Evolutionary conservation across 2,888 invertebrate genomes (phyloP).

Genomic region (Lochmaea crataegi): DNA sequence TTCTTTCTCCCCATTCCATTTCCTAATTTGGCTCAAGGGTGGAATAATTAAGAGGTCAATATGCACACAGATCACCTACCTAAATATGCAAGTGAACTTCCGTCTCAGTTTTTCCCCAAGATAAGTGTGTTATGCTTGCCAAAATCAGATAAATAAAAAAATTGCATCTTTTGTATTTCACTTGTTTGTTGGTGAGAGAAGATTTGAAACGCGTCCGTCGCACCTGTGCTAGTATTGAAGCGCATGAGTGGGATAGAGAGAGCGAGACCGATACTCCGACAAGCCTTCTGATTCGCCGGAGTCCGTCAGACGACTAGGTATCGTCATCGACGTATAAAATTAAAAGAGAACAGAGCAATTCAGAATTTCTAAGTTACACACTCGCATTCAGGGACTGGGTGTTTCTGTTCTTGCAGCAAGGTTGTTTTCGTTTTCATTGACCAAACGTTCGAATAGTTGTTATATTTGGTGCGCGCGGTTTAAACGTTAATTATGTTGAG

Average conservation of each 20-base stretch:
- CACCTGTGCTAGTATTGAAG: conserved; percentile 22
- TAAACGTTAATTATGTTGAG: conserved; percentile 31
- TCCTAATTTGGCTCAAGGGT: too few species aligned
- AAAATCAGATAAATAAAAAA: conserved; percentile 5
- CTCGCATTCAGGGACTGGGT: conserved; percentile 39
- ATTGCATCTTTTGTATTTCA: conserved; percentile 20
- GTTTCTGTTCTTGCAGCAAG: conserved; percentile 38
- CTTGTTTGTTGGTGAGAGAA: background rate
- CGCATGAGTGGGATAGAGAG: conserved; percentile 29
- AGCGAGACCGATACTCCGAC: conserved; percentile 24
- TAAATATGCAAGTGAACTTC: background rate
- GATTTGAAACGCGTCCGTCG: conserved; percentile 8
- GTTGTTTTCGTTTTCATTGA: conserved; percentile 37
- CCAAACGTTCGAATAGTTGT: conserved; percentile 23
- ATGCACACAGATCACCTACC: too few species aligned
- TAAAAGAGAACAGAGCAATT: conserved; percentile 41
- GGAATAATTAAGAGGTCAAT: background rate
- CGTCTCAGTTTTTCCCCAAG: background rate
- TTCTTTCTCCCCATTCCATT: too few species aligned
- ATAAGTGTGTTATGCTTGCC: background rate
- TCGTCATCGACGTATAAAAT: conserved; percentile 47
- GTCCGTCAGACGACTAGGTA: conserved; percentile 43
- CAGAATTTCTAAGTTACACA: conserved; percentile 40
- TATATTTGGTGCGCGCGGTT: conserved; percentile 31
- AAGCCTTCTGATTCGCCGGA: conserved; percentile 37